Conservation (phyloP, 2,888 invertebrate genomes). For the Unio delphinus region DNA sequence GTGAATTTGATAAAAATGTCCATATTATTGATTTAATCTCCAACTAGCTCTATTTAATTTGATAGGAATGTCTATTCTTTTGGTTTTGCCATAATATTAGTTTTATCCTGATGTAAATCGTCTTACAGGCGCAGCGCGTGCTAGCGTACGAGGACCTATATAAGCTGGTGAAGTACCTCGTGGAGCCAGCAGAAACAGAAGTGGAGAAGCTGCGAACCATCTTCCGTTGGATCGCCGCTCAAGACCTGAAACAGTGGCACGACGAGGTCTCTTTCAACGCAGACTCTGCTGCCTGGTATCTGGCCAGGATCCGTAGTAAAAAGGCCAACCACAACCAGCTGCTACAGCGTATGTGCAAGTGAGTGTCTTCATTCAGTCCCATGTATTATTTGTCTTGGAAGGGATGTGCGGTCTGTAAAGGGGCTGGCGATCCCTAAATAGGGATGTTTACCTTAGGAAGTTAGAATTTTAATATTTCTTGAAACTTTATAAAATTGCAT, state of each 20-base stretch:
- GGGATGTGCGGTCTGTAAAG: neutral
- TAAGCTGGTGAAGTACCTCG: slow-evolving; percentile 42
- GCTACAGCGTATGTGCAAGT: slow-evolving; percentile 41
- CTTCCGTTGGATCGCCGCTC: slow-evolving; percentile 41
- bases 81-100: neutral
- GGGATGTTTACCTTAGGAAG: too few species aligned
- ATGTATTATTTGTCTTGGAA: neutral
- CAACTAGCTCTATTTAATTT: too few species aligned
- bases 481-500: too few species aligned
- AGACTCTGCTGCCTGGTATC: slow-evolving; percentile 37
- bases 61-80: too few species aligned
- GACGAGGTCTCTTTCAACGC: slow-evolving; percentile 35
- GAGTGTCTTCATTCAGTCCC: neutral
- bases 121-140: slow-evolving; percentile 29
- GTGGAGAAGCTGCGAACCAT: slow-evolving; percentile 41
- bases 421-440: too few species aligned
- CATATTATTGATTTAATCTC: too few species aligned
- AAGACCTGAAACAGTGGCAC: slow-evolving; percentile 40
- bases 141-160: slow-evolving; percentile 37
- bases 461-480: too few species aligned
- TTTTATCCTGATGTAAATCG: neutral
- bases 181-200: slow-evolving; percentile 41
- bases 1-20: too few species aligned
- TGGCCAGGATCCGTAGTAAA: slow-evolving; percentile 33
- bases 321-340: slow-evolving; percentile 40